Base-by-base conservation (phyloP, 2,888 invertebrate species). In the Drosophila imparisetae region DNA sequence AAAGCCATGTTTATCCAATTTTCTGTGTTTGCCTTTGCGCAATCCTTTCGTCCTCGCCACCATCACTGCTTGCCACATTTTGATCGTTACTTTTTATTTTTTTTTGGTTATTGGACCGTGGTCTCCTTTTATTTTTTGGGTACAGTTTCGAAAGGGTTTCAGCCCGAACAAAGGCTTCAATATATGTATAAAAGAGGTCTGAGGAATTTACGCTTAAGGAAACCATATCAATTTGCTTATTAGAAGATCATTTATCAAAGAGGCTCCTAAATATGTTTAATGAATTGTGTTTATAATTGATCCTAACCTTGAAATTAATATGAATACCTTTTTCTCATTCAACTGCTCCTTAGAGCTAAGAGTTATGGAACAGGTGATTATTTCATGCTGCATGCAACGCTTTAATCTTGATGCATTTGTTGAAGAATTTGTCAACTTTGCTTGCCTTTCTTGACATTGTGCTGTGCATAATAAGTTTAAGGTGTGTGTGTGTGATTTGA, bases 41-140 rank as follows among this genome's bases (percentile, higher is more conserved):
- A 84, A 88, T 88, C 85, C 88, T 88, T 88, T 85, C 85, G 85
- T 85, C 88, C 85, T 88, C 86, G 83, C 73, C 69, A 73, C 59
- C 72, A 83, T 78, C 64, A 66, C 57, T 75, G 50, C 63, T 34
- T 49, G 65, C 66, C 55, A 38, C 52, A 52, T 73, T 79, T 70
- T 52, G 62, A 40, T 49, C 71, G 72, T 80, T 81, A 79, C 68
- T 75, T 72, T 75, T 68, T 55, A 42, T 34, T 15, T 49, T 13
- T 48, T 15, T 40, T 53, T 71, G 53, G 74, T 82, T 45, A 15
- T 36, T 45, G 59, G 8, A 40, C 34, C 48, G 40, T 29, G 55
- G 49, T 68, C 58, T 55, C 67, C 57, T 66, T 52, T 69, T 48
- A 15, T 49, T 36, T 27, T 48, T 68, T 21, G 75, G 55, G 82